A percentile compares a stretch with the other conserved stretches of the same genome.
Conservation (phyloP, 30 jellyfish, hydroid and myxozoan species). For the Aurelia aurita region DNA sequence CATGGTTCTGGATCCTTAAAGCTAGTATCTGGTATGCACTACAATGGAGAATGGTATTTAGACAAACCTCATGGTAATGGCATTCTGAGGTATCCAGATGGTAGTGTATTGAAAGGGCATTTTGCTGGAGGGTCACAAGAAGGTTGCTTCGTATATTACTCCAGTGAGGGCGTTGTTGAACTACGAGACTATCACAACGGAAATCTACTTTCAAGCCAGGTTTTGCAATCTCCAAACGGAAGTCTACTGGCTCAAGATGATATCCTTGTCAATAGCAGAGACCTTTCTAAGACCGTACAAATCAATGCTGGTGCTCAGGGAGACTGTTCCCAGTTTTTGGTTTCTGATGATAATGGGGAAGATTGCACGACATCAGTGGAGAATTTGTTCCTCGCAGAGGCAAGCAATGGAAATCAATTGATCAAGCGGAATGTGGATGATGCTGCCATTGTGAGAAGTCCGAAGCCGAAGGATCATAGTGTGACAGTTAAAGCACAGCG, state of each 20-base stretch:
- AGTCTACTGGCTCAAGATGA: too few species aligned
- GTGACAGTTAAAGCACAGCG: not conserved
- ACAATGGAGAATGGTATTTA: slow-evolving; percentile 44
- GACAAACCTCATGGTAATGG: slow-evolving; percentile 61
- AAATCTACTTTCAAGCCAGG: not conserved
- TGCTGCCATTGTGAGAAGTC: not conserved
- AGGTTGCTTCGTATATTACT: slow-evolving; percentile 21
- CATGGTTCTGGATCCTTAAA: slow-evolving; percentile 45
- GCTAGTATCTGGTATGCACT: slow-evolving; percentile 43
- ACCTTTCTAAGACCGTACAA: too few species aligned
- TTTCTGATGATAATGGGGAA: too few species aligned
- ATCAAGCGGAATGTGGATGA: too few species aligned
- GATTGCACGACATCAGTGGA: not conserved
- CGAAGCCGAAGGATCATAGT: not conserved
- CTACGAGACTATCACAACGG: slow-evolving; percentile 30
- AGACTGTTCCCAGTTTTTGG: too few species aligned
- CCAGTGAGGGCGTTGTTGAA: slow-evolving; percentile 27
- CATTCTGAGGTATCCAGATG: slow-evolving; percentile 35
- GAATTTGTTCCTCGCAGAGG: too few species aligned
- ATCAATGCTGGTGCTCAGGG: too few species aligned
- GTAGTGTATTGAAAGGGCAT: slow-evolving; percentile 46
- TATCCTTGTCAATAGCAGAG: too few species aligned
- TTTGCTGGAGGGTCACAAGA: slow-evolving; percentile 46
- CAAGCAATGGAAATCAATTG: too few species aligned
- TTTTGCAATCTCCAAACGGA: too few species aligned